Base-by-base conservation (phyloP, 2,113 vertebrate genomes). In the Tragelaphus imberbis region DNA sequence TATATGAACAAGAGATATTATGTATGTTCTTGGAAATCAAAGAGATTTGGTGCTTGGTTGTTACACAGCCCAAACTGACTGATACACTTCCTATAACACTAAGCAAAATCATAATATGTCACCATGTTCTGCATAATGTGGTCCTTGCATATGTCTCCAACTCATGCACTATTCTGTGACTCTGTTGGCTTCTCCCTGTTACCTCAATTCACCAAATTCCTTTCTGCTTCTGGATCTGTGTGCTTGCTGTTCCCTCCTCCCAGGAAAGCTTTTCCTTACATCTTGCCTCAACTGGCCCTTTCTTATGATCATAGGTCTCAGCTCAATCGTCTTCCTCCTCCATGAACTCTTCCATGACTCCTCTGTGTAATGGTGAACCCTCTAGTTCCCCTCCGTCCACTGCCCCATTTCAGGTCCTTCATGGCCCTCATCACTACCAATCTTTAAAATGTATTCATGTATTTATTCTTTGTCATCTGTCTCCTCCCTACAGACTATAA, bases 81-180 rank as follows among this genome's bases (percentile, higher is more conserved):
- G 25, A 40, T 53, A 61, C 13, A 3, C 12, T n/a, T 40, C 3
- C 3, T 1, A 25, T 13, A 47, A 30, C 61, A 33, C 19, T 58
- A 3, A 10, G 81, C n/a, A 71, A 47, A 71, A 27, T 27, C 3
- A 1, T 17, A 28, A n/a, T 17, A 21, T 7, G 4, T 36, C 53
- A 55, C 14, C 8, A 7, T 23, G 49, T 15, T 30, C 56, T 17
- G n/a, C 4, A 0, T 2, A 10, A 9, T 3, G 17, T 1, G 19
- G 40, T 80, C 7, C 55, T 56, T 9, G 5, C 5, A 0, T 4
- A 1, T 0, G 8, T 7, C 44, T 59, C 68, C 16, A 11, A 0
- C 56, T 27, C 71, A 44, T 56, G 5, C 0, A 0, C 33, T 53
- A 4, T 9, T 1, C 59, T 16, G 3, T n/a, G 33, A 79, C n/a